phyloP scores from a whole-genome alignment of 2,888 invertebrate species.

The Athalia rosae region DNA sequence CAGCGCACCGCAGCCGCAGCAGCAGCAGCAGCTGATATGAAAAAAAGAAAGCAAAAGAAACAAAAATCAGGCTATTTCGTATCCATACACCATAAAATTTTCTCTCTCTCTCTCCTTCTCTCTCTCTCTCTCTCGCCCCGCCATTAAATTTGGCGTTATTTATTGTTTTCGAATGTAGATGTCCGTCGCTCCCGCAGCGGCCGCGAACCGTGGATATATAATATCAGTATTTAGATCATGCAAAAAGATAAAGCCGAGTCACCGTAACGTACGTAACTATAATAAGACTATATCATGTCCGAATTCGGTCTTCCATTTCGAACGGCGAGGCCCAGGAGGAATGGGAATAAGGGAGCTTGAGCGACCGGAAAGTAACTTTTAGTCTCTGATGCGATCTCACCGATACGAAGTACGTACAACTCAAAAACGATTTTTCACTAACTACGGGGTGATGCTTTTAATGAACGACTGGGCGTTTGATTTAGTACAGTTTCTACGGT shows the following conservation, averaged over 20 bases:
- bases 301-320: too few species aligned
- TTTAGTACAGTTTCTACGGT: too few species aligned
- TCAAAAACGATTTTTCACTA: background rate
- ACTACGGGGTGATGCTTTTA: too few species aligned
- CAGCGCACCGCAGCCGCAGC: background rate
- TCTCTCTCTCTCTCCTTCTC: conserved; percentile 18
- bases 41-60: conserved; percentile 61
- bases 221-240: conserved; percentile 3
- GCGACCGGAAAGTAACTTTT: too few species aligned
- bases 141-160: conserved; percentile 33
- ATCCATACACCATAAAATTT: too few species aligned
- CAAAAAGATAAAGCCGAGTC: conserved; percentile 20
- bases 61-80: conserved; percentile 61
- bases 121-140: conserved; percentile 26
- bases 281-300: too few species aligned
- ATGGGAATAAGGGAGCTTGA: too few species aligned
- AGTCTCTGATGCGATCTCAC: too few species aligned
- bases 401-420: background rate
- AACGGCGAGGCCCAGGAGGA: too few species aligned
- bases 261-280: background rate
- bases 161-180: conserved; percentile 38
- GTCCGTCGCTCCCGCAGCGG: background rate
- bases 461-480: too few species aligned
- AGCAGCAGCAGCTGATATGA: background rate
- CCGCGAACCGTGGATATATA: background rate